phyloP scores from a whole-genome alignment of 2,113 vertebrate genomes.

The Nettapus auritus region DNA sequence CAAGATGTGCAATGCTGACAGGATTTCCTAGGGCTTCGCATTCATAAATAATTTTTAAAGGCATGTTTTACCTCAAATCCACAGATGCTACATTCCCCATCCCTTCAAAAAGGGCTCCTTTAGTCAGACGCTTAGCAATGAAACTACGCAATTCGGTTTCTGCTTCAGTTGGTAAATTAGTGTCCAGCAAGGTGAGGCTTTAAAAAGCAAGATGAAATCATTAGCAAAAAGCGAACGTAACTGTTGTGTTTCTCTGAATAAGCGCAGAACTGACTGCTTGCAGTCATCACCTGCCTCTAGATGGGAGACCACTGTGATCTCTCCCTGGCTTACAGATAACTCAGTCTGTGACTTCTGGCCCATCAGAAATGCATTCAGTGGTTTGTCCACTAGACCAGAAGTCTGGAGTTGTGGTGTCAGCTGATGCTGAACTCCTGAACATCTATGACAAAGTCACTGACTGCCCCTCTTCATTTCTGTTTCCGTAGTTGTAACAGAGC shows the following conservation, averaged over 20 bases:
- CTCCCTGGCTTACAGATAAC: background rate
- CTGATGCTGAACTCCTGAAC: background rate
- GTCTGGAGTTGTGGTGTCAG: background rate
- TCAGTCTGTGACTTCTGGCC: background rate
- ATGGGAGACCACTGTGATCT: background rate
- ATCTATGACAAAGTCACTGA: background rate
- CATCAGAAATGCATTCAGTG: background rate
- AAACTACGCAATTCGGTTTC: slow-evolving; percentile 90
- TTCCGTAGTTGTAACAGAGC: background rate
- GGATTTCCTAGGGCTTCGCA: slow-evolving; percentile 6
- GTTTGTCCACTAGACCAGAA: background rate
- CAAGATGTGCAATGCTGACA: background rate
- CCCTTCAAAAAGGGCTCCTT: slow-evolving; percentile 92
- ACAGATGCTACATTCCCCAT: slow-evolving; percentile 93
- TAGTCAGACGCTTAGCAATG: slow-evolving; percentile 90
- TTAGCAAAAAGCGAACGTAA: background rate
- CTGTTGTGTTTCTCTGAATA: background rate
- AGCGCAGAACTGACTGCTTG: background rate
- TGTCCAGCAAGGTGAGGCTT: slow-evolving; percentile 90
- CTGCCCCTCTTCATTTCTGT: background rate
- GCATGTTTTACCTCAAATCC: slow-evolving; percentile 86
- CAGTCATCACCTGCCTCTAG: background rate
- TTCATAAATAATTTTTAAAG: background rate
- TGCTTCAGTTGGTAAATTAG: slow-evolving; percentile 86
- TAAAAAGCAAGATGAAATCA: background rate